phyloP scores from a whole-genome alignment of 2,888 invertebrate genomes.

The Flabesymbios commensalis region DNA sequence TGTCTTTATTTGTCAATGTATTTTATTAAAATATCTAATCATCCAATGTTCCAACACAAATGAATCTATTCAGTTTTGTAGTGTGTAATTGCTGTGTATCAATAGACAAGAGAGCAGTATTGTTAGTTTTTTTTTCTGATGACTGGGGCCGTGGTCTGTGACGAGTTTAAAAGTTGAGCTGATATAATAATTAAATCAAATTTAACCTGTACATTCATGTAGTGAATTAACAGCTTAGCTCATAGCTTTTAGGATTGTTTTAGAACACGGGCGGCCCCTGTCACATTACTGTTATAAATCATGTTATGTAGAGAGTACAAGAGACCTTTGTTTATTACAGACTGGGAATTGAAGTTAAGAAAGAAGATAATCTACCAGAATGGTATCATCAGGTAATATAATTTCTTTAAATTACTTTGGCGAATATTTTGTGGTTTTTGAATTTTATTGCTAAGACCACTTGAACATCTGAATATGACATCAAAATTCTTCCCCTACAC shows the following conservation, averaged over 20 bases:
- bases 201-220: no score
- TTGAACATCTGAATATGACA: no score
- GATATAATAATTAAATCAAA: background rate
- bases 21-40: background rate
- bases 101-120: background rate
- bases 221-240: no score
- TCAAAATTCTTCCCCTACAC: no score
- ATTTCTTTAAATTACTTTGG: no score
- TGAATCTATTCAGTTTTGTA: background rate
- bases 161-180: background rate
- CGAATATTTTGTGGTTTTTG: no score
- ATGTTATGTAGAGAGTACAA: no score
- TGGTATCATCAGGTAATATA: constrained; percentile 97
- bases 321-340: constrained; percentile 45
- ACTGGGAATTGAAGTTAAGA: constrained; percentile 89
- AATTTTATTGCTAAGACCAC: no score
- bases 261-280: no score
- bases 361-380: constrained; percentile 89
- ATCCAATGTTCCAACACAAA: background rate
- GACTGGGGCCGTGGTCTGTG: background rate
- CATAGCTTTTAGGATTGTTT: no score
- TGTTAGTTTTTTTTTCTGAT: background rate
- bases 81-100: background rate
- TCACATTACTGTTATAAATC: no score
- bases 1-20: no score